phyloP scores from a whole-genome alignment of 2,888 invertebrate species.

The Tineola bisselliella region DNA sequence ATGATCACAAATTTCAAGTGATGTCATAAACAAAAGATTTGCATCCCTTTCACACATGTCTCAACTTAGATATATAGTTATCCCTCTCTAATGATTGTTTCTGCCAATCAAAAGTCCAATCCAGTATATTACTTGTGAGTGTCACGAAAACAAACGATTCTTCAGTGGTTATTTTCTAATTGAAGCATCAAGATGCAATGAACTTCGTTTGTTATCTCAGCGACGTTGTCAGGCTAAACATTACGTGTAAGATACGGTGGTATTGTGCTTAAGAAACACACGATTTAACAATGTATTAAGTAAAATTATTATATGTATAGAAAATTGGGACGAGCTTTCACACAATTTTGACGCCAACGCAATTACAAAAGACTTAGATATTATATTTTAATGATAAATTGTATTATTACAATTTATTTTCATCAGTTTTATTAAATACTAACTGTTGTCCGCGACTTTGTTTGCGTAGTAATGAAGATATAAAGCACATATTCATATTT shows the following conservation, averaged over 20 bases:
- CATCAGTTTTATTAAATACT: not conserved
- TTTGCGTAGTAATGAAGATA: no score
- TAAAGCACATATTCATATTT: no score
- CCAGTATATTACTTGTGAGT: no score
- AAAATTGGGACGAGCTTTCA: constrained; percentile 12
- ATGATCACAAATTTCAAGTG: no score
- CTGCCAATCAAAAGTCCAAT: no score
- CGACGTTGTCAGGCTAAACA: constrained; percentile 55
- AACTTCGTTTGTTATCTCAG: constrained; percentile 22
- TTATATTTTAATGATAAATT: not conserved
- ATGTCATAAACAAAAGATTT: no score
- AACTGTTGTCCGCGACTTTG: no score
- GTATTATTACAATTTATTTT: not conserved
- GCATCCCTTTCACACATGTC: no score
- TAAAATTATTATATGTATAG: constrained; percentile 37
- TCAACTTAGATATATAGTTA: no score
- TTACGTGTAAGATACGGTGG: constrained; percentile 58
- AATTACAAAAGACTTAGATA: not conserved
- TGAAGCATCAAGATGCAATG: constrained; percentile 32
- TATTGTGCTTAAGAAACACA: constrained; percentile 45
- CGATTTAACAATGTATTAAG: constrained; percentile 49
- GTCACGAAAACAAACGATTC: no score
- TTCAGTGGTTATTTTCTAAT: no score
- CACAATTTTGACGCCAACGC: constrained; percentile 10
- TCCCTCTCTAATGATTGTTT: no score